These are phyloP conservation scores for Thereuonema tuberculata DNA, from an alignment of 1,140 invertebrate species.

Conservation along the genomic window DNA sequence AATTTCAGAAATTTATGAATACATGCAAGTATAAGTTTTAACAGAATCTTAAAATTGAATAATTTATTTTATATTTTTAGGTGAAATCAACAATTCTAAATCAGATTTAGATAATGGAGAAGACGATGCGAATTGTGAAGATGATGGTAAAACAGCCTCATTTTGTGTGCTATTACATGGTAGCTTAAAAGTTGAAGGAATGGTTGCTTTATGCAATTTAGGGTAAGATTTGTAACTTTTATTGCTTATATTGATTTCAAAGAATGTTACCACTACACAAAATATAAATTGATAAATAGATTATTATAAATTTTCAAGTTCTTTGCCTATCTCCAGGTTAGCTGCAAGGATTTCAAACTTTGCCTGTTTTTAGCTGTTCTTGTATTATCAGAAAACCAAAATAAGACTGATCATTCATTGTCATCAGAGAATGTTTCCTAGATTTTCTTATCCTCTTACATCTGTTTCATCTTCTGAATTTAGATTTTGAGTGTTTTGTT, in stretches of 20 bases:
- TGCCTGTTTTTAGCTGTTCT: too few species aligned
- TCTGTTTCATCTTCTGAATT: too few species aligned
- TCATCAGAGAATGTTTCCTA: too few species aligned
- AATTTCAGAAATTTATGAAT: not conserved
- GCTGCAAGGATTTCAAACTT: too few species aligned
- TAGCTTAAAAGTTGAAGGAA: slow-evolving; percentile 58
- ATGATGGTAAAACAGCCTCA: slow-evolving; percentile 69
- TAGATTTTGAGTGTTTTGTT: too few species aligned
- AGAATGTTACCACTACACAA: too few species aligned
- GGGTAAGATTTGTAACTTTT: slow-evolving; percentile 36
- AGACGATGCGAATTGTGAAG: slow-evolving; percentile 42
- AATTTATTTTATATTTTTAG: not conserved
- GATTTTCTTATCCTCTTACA: too few species aligned
- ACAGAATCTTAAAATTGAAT: not conserved
- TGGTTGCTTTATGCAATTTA: slow-evolving; percentile 35
- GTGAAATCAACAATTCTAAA: slow-evolving; percentile 24
- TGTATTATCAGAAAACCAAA: too few species aligned
- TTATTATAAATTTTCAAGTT: not conserved
- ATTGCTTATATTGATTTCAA: not conserved
- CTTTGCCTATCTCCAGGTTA: too few species aligned
- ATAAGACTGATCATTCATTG: too few species aligned
- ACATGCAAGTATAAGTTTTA: slow-evolving; percentile 4
- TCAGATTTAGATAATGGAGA: slow-evolving; percentile 37
- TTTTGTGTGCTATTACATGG: slow-evolving; percentile 91
- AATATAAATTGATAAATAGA: not conserved